Percentiles rank a stretch among this genome's conserved stretches.
phyloP scores from a whole-genome alignment of 2,113 vertebrate genomes.

The Oncorhynchus kisutch region DNA sequence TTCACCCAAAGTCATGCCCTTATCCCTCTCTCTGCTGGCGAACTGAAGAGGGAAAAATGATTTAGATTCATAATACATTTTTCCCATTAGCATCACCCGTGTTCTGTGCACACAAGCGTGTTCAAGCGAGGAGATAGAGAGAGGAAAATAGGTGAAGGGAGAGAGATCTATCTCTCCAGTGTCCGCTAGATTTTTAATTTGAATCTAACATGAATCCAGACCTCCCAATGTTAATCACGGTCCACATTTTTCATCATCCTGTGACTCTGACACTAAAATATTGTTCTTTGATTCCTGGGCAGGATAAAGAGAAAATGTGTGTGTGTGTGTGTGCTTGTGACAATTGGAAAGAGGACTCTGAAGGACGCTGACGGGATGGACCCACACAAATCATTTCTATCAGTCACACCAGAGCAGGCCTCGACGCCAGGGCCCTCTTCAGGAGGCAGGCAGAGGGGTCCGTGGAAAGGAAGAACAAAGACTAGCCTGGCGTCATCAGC shows the following conservation, averaged over 20 bases:
- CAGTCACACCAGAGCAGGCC: background rate
- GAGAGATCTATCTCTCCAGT: background rate
- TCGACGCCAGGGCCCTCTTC: background rate
- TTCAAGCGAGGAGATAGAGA: background rate
- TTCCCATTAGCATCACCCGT: background rate
- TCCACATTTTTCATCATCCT: background rate
- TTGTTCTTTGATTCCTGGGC: background rate
- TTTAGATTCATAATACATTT: constrained; percentile 35
- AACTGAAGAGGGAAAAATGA: constrained; percentile 25
- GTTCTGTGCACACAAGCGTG: constrained; percentile 24
- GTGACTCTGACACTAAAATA: background rate
- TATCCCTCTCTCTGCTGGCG: background rate
- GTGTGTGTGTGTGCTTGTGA: background rate
- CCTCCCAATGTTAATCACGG: constrained; percentile 15
- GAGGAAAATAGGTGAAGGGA: constrained; percentile 27
- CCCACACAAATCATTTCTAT: constrained; percentile 5
- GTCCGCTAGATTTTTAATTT: constrained; percentile 5
- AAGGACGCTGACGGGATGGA: background rate
- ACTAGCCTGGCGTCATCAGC: background rate
- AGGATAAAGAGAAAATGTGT: background rate
- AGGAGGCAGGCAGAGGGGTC: background rate
- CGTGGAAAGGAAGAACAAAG: background rate
- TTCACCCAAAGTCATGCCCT: constrained; percentile 19
- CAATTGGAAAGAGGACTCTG: background rate
- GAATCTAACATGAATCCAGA: constrained; percentile 21